Percentiles rank a stretch among this genome's conserved stretches.
Evolutionary conservation across 2,797 vertebrate genomes (phyloP).

Genomic region (Sebastes vulpes): DNA sequence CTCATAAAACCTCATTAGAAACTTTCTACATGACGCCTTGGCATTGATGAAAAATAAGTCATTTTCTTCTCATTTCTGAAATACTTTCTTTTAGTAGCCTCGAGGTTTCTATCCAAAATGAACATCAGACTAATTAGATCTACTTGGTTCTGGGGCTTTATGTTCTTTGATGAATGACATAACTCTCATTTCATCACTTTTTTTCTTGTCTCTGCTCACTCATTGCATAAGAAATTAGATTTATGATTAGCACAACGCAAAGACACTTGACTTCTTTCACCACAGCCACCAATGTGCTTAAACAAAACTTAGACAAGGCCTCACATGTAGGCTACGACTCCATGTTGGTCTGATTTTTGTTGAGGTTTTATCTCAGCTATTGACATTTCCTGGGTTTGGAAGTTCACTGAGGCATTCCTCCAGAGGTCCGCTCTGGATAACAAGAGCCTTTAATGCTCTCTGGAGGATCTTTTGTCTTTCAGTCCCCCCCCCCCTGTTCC

Average conservation of each 20-base stretch:
- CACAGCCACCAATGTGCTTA: background rate
- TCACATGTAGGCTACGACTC: background rate
- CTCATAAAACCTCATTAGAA: constrained; percentile 3
- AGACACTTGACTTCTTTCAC: background rate
- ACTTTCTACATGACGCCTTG: background rate
- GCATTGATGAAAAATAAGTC: background rate
- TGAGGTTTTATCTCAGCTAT: background rate
- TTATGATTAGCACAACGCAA: background rate
- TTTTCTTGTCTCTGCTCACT: background rate
- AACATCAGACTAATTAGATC: constrained; percentile 29
- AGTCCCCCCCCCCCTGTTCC: background rate
- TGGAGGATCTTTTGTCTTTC: constrained; percentile 51
- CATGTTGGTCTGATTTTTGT: constrained; percentile 2
- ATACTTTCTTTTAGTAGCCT: constrained; percentile 5
- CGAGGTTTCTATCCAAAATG: constrained; percentile 6
- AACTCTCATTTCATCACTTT: background rate
- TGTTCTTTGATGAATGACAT: constrained; percentile 16
- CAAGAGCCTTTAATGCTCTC: constrained; percentile 10
- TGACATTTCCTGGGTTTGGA: constrained; percentile 10
- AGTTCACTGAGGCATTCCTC: constrained; percentile 11
- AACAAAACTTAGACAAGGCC: background rate
- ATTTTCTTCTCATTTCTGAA: background rate
- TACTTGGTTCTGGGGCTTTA: background rate
- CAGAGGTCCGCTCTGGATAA: constrained; percentile 14
- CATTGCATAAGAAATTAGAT: background rate